Base-by-base conservation (phyloP, 2,888 invertebrate genomes). In the Chloroclystis v-ata region DNA sequence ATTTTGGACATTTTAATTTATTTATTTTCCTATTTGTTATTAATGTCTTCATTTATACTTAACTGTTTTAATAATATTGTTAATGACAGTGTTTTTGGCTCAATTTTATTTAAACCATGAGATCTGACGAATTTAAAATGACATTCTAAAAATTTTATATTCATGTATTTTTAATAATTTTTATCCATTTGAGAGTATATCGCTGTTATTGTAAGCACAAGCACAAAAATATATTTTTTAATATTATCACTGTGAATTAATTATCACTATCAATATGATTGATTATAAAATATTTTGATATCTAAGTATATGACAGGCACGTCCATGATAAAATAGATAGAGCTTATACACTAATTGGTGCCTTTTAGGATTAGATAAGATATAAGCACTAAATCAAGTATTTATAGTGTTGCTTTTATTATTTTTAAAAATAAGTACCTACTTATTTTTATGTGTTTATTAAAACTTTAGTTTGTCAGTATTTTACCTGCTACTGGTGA, bases 81-180 rank as follows among this genome's bases (percentile, higher is more conserved):
- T 28, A 30, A n/a, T n/a, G n/a, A n/a, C n/a, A 40, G 29, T 46
- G 37, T 48, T 41, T 25, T 33, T 28, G 49, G 53, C 59, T 59
- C 56, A 59, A 59, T 52, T 52, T 20, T 39, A 37, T 49, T 51
- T 45, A 12, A 24, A 37, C 32, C 13, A 47, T 35, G 12, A 33
- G 53, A 54, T 55, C 52, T 52, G 54, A 52, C 47, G 48, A 57
- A 52, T 54, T 54, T 54, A 50, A 52, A 49, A 56, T 59, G 56
- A 59, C 56, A 52, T 54, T 47, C 40, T 48, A 49, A 52, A 35
- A 10, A 37, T 43, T 54, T 49, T 50, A 42, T 39, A 33, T 37
- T 10, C 25, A 37, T 46, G n/a, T 43, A 30, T 41, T 48, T 41
- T 7, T 43, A 20, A 32, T 11, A 10, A 14, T 37, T 44, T 45